phyloP scores from a whole-genome alignment of 2,888 invertebrate genomes.

The Anthrax anthrax region DNA sequence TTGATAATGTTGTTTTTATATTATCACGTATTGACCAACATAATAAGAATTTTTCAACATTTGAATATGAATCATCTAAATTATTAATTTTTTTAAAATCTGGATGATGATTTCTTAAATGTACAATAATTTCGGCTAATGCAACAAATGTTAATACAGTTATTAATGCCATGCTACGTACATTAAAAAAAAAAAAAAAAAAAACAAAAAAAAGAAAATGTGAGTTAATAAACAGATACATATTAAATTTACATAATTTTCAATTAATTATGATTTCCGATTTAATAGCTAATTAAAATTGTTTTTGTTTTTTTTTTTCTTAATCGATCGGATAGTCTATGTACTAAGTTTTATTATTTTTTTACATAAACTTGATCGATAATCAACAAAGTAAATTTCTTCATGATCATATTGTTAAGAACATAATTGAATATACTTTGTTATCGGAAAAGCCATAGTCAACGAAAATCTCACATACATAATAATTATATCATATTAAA shows the following conservation, averaged over 20 bases:
- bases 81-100: slow-evolving; percentile 6
- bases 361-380: too few species aligned
- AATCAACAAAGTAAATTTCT: too few species aligned
- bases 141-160: slow-evolving; percentile 12
- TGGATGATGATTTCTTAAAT: slow-evolving; percentile 11
- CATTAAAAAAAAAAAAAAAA: neutral
- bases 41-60: slow-evolving; percentile 17
- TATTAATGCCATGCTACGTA: neutral
- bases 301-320: neutral
- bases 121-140: slow-evolving; percentile 16
- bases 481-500: too few species aligned
- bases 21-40: slow-evolving; percentile 21
- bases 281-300: neutral
- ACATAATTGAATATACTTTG: too few species aligned
- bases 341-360: too few species aligned
- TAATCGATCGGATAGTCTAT: too few species aligned
- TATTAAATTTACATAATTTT: too few species aligned
- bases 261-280: too few species aligned
- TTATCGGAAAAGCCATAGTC: too few species aligned
- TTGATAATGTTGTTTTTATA: slow-evolving; percentile 13
- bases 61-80: slow-evolving; percentile 1
- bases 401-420: too few species aligned
- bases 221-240: too few species aligned
- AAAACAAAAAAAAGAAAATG: slow-evolving; percentile 11
- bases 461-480: too few species aligned